Conservation (phyloP, 2,888 invertebrate species). For the Drosophila meridiana region DNA sequence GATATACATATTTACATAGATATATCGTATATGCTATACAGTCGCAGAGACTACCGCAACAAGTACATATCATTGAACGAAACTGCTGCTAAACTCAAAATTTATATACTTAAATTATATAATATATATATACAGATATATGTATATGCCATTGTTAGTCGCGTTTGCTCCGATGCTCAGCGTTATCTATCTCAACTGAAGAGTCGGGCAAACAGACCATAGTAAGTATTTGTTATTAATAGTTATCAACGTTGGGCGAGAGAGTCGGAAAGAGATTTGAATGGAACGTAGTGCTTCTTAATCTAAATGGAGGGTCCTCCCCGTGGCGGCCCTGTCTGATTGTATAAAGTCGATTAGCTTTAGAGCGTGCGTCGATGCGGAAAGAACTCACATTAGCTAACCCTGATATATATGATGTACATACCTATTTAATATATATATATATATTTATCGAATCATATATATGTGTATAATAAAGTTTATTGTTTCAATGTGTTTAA, state of each 20-base stretch:
- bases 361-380: slow-evolving; percentile 29
- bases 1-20: slow-evolving; percentile 34
- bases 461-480: slow-evolving; percentile 71
- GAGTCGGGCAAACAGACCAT: slow-evolving; percentile 16
- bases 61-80: slow-evolving; percentile 83
- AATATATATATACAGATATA: slow-evolving; percentile 19
- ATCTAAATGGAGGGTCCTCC: slow-evolving; percentile 22
- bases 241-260: slow-evolving; percentile 19
- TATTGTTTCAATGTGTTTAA: slow-evolving; percentile 70
- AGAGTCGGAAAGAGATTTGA: slow-evolving; percentile 5
- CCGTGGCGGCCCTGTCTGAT: slow-evolving; percentile 45
- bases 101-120: slow-evolving; percentile 38
- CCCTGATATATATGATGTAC: slow-evolving; percentile 31
- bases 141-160: slow-evolving; percentile 49
- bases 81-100: slow-evolving; percentile 69
- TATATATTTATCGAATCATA: slow-evolving; percentile 62
- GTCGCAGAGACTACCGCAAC: slow-evolving; percentile 83
- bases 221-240: slow-evolving; percentile 52
- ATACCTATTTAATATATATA: slow-evolving; percentile 27
- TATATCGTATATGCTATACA: slow-evolving; percentile 48
- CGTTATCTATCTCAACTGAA: slow-evolving; percentile 3
- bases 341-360: slow-evolving; percentile 62
- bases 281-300: slow-evolving; percentile 49
- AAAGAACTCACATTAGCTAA: slow-evolving; percentile 18
- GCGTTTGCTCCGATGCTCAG: slow-evolving; percentile 17